These are phyloP conservation scores for Prenolepis imparis DNA, from an alignment of 2,888 invertebrate genomes.

Conservation along the genomic window DNA sequence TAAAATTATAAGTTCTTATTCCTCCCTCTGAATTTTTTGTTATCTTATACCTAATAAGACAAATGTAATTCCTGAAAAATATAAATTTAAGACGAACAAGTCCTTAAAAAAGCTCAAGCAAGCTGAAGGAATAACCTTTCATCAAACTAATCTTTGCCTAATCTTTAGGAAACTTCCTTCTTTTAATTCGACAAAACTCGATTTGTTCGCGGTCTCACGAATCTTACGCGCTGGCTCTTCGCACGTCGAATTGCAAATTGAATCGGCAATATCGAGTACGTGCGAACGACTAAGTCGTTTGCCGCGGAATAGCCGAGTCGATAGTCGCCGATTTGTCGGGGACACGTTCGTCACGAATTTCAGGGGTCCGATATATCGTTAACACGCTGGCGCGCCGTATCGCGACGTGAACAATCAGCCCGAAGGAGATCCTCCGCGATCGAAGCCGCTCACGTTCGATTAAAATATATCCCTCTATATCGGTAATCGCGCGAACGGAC, in stretches of 20 bases:
- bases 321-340: neutral
- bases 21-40: neutral
- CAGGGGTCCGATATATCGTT: constrained; percentile 1
- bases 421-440: neutral
- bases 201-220: neutral
- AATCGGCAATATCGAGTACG: neutral
- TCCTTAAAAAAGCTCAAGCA: neutral
- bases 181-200: neutral
- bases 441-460: neutral
- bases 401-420: constrained; percentile 31
- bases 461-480: constrained; percentile 11
- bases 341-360: constrained; percentile 22
- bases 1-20: neutral
- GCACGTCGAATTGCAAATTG: neutral
- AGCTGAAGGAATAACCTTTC: neutral
- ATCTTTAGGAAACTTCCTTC: neutral
- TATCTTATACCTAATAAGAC: neutral
- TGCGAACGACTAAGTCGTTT: neutral
- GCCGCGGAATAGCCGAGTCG: neutral
- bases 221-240: neutral
- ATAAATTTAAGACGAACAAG: neutral
- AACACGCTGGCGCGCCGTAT: neutral
- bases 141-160: neutral
- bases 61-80: neutral
- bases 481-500: constrained; percentile 15